Evolutionary conservation across 1,140 invertebrate genomes (phyloP), one percentile per base, ranked within the genome.

Genomic region (Atta colombica): DNA sequence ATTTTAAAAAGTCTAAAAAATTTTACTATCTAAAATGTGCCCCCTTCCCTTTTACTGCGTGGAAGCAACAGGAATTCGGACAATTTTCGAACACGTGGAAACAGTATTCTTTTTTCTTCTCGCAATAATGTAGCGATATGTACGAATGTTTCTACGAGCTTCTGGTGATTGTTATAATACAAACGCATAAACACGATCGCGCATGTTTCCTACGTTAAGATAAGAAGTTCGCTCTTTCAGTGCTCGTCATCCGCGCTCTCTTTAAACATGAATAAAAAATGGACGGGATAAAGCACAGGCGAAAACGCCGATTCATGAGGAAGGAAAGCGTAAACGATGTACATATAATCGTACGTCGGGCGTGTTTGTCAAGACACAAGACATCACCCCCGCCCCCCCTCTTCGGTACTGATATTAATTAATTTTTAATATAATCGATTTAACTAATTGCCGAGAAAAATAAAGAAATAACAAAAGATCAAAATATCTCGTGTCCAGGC

Each of bases 271-370:
- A 68, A 45, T 90, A 85, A 85, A 90, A 90, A 87, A 85, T 90
- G 89, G 89, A 90, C 89, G 89, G 89, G 89, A 89, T 81, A 65
- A 66, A 85, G 82, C 65, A 84, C 60, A 74, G 69, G 58, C 81
- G 72, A 81, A 68, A 65, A 49, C 53, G 51, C 72, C 51, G 21
- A 82, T 58, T 88, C 3, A 5, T 8, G 12, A 81, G 10, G 39
- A 61, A 72, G 49, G 12, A 75, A 51, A 86, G 55, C 45, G 55
- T 74, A 61, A 25, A 31, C 18, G 14, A 25, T 18, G 28, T 63
- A 75, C 14, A 51, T 63, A 75, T 8, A 51, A 60, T 39, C 39
- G 12, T 55, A 45, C 58, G 28, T 45, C 18, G 21, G 31, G 7
- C 58, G 14, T 35, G 25, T 51, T 58, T 16, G 60, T 35, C 51